Conservation (phyloP, 2,113 vertebrate species). For the Vulpes lagopus region DNA sequence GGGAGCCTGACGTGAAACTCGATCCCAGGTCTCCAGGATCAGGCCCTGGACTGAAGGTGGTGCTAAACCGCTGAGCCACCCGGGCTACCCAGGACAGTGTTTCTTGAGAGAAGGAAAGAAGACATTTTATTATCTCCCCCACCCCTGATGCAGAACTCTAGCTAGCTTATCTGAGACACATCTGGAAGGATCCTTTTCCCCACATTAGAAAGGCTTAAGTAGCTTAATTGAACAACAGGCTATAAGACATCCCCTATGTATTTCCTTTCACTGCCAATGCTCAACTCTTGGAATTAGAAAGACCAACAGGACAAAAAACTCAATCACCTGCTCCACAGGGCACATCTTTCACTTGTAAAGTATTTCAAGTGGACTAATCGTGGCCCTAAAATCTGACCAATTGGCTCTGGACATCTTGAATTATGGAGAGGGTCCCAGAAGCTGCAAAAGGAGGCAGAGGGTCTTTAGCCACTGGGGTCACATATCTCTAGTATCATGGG, state of each 20-base stretch:
- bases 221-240: not conserved
- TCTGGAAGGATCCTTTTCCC: not conserved
- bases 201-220: not conserved
- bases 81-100: not conserved
- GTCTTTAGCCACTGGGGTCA: not conserved
- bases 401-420: not conserved
- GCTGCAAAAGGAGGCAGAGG: not conserved
- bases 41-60: too few relatives aligned
- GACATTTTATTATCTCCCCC: not conserved
- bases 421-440: not conserved
- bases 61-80: too few relatives aligned
- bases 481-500: not conserved
- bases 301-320: not conserved
- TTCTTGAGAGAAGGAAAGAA: constrained; percentile 22
- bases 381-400: not conserved
- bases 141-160: not conserved
- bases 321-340: not conserved
- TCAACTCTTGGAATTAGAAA: not conserved
- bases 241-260: not conserved
- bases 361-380: not conserved
- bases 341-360: not conserved
- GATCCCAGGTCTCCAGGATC: too few relatives aligned
- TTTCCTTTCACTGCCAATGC: not conserved
- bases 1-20: too few relatives aligned
- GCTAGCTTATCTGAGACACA: not conserved